Base-by-base conservation (phyloP, 2,797 vertebrate species). In the Falco cherrug region DNA sequence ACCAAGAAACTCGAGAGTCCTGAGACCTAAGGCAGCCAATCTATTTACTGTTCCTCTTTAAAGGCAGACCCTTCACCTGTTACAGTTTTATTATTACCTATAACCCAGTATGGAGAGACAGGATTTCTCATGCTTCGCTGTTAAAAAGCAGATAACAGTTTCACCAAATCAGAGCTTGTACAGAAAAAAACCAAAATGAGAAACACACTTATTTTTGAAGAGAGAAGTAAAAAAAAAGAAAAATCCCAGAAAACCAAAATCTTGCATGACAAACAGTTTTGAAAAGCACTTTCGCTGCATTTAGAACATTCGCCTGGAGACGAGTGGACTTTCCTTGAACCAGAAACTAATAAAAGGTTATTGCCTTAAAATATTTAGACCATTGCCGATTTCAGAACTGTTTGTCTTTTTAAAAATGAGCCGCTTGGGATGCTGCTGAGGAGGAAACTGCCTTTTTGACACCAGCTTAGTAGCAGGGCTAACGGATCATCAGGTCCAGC, bases 281-380 rank as follows among this genome's bases (percentile, higher is more conserved):
- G 87, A 80, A 96, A 87, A 74, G 37, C 68, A 77, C 78, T 95
- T 96, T 85, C 5, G 8, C 35, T 47, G 73, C 39, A 17, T 95
- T 97, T 89, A 45, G 79, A 96, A 85, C 25, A 15, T 92, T 91
- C 10, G 4, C 83, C 84, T 93, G 54, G 91, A 95, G 89, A 73
- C 5, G 4, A 61, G 35, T 92, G 86, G 61, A 94, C 81, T 95
- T 94, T 89, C 79, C 65, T 51, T 94, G 89, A 97, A 96, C 94
- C 86, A 96, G 84, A 95, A 97, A 90, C 78, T 63, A 83, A 95
- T 95, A 94, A 93, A 97, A 97, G 37, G 84, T 64, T 96, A 93
- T 87, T 80, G 75, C 81, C 60, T 88, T 61, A 19, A 84, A 94
- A 90, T 96, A 95, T 92, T 96, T 97, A 94, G 84, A 91, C 70